Evolutionary conservation across 2,888 invertebrate genomes (phyloP).

Genomic region (Stratiomys singularior): DNA sequence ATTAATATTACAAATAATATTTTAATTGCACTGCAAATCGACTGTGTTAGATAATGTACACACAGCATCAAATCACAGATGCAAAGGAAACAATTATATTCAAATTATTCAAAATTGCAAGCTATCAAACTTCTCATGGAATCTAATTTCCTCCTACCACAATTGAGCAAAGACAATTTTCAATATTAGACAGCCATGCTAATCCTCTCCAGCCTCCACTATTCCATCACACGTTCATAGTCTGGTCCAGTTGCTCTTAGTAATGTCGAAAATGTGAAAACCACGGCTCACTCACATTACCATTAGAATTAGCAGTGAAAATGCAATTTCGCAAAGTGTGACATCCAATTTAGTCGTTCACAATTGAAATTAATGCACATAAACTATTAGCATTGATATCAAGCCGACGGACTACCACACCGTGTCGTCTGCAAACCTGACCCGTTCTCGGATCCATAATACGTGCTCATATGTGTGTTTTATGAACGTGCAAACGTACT

Average conservation of each 20-base stretch:
- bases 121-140: constrained; percentile 10
- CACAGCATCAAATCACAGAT: not conserved
- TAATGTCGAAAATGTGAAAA: constrained; percentile 23
- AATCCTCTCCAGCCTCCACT: not conserved
- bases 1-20: no score
- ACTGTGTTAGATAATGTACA: no score
- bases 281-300: constrained; percentile 33
- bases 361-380: constrained; percentile 53
- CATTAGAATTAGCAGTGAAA: constrained; percentile 52
- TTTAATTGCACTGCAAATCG: no score
- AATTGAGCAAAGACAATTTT: constrained; percentile 27
- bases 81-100: constrained; percentile 30
- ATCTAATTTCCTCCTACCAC: constrained; percentile 31
- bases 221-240: no score
- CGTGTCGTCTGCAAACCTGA: not conserved
- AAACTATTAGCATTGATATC: constrained; percentile 46
- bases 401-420: not conserved
- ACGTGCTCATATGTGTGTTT: constrained; percentile 25
- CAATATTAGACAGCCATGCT: constrained; percentile 1
- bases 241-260: not conserved
- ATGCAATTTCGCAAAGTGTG: constrained; percentile 53
- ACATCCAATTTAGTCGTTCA: constrained; percentile 53
- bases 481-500: not conserved
- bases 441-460: not conserved
- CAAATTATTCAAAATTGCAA: constrained; percentile 19